Evolutionary conservation across 2,888 invertebrate species (phyloP), one percentile per base, ranked within the genome.

Genomic region (Drymonia ruficornis): DNA sequence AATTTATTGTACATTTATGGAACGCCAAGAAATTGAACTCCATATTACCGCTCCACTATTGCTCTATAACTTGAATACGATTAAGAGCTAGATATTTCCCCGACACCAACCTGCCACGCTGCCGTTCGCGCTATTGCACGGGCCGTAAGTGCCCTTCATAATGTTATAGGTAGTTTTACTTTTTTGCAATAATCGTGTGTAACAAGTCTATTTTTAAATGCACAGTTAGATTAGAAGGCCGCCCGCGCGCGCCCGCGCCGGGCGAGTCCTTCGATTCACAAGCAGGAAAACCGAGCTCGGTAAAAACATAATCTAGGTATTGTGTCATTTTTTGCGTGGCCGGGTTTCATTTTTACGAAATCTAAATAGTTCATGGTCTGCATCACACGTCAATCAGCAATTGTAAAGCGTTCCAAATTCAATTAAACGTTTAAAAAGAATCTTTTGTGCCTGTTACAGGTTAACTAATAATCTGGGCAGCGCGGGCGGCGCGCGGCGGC

Each of bases 11-110:
- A 55, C 53, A 50, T 45, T 52, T 49, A 31, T 29, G 38, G 34
- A 56, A 44, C 50, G 31, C n/a, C 18, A 49, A 50, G 28, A 58
- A 44, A 49, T 53, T 52, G n/a, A 60, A 31, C 36, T 36, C 1
- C 9, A 50, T 9, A 42, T 42, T 42, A 42, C 42, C 6, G 38
- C 8, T 15, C 15, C n/a, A 16, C 40, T 40, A 40, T 8, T 40
- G 12, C 2, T 9, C 12, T 40, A 16, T 16, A 15, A 40, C 3
- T 3, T 5, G 43, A 40, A 43, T 43, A 43, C 19, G 13, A 43
- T 43, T 19, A 43, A 11, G 43, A 12, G 43, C 12, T 19, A 43
- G 4, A 43, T 19, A 43, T 18, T 1, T 43, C 19, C 12, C 9
- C n/a, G 43, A 12, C 43, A 43, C 13, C 13, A 43, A 13, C 43